phyloP scores from a whole-genome alignment of 2,113 vertebrate genomes.

The Macrotus californicus region DNA sequence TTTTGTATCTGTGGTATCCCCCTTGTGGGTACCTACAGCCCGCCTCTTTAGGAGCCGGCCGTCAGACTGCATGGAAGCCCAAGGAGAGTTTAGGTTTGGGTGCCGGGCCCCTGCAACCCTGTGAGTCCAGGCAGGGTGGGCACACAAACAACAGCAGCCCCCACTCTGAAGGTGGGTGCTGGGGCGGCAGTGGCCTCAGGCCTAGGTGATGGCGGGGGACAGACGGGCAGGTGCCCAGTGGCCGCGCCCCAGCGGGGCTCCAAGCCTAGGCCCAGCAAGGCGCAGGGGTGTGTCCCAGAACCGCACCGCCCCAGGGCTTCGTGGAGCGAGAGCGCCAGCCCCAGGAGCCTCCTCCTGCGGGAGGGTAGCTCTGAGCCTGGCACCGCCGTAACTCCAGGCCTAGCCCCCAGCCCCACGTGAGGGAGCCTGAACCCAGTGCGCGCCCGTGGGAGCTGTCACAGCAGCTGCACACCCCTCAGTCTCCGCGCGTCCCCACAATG shows the following conservation, averaged over 20 bases:
- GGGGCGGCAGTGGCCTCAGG: neutral
- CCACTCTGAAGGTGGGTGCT: fast-evolving
- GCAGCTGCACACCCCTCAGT: neutral
- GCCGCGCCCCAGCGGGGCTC: neutral
- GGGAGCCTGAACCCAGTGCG: no score
- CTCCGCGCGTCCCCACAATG: fast-evolving
- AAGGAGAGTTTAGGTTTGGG: no score
- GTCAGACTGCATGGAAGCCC: neutral
- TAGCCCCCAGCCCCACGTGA: neutral
- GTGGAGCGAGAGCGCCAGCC: neutral
- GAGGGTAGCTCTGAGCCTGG: neutral
- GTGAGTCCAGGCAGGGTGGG: neutral
- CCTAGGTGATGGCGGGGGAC: neutral
- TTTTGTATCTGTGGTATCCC: neutral
- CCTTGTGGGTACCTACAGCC: neutral
- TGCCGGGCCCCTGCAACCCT: neutral
- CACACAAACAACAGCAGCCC: neutral
- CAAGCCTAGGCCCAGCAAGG: neutral
- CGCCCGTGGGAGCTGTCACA: no score
- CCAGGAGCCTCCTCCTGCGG: neutral
- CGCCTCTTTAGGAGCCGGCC: no score
- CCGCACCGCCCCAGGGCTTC: fast-evolving
- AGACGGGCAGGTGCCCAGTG: neutral
- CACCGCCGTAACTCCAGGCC: neutral
- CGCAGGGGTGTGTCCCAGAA: neutral